Percentiles rank a stretch among this genome's conserved stretches.
Conservation (phyloP, 2,797 vertebrate genomes). For the Lepus oiostolus region DNA sequence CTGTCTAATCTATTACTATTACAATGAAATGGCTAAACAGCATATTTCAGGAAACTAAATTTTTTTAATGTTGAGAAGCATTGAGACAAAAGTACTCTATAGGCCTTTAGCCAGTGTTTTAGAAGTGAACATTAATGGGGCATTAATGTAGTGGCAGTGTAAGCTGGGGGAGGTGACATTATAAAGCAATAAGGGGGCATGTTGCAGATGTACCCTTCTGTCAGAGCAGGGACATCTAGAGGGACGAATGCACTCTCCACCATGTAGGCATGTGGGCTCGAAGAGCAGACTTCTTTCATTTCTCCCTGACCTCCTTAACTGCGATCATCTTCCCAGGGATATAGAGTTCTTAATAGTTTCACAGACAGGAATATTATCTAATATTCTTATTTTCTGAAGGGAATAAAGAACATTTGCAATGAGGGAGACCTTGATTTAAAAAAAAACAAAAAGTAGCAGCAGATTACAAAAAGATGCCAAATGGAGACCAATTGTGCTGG, state of each 20-base stretch:
- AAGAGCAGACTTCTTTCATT: constrained; percentile 13
- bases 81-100: background rate
- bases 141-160: background rate
- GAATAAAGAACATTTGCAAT: background rate
- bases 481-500: background rate
- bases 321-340: background rate
- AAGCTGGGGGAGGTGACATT: background rate
- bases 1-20: background rate
- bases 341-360: background rate
- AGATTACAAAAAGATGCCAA: background rate
- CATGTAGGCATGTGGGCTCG: background rate
- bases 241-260: background rate
- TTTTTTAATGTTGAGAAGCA: background rate
- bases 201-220: background rate
- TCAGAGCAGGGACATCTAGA: constrained; percentile 26
- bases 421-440: background rate
- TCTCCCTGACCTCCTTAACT: background rate
- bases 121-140: background rate
- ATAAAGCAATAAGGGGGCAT: background rate
- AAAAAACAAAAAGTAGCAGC: background rate
- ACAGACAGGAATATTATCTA: background rate
- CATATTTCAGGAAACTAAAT: background rate
- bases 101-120: constrained; percentile 10
- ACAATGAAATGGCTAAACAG: background rate
- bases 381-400: background rate